Percentiles rank a stretch among this genome's conserved stretches.
phyloP scores from a whole-genome alignment of 2,888 invertebrate genomes.

The Lysandra bellargus region DNA sequence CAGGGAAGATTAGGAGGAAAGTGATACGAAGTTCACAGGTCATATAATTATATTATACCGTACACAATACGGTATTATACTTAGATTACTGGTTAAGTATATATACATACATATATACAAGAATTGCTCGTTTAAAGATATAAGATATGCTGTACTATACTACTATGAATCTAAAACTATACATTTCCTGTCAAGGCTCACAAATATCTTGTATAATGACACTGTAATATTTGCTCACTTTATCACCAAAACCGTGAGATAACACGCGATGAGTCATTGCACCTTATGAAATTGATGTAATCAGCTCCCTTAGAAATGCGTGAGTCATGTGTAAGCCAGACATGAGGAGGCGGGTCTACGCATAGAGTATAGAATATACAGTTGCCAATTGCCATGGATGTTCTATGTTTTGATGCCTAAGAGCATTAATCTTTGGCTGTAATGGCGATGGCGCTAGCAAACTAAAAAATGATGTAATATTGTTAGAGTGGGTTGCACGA shows the following conservation, averaged over 20 bases:
- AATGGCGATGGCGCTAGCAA: too few species aligned
- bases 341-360: slow-evolving; percentile 35
- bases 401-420: background rate
- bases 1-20: too few species aligned
- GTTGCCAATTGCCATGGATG: background rate
- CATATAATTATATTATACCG: too few species aligned
- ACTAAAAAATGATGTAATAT: too few species aligned
- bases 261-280: slow-evolving; percentile 10
- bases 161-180: background rate
- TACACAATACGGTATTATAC: too few species aligned
- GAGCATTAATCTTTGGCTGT: too few species aligned
- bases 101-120: too few species aligned
- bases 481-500: too few species aligned
- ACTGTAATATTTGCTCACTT: slow-evolving; percentile 21
- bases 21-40: too few species aligned
- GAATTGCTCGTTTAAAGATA: too few species aligned
- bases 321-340: slow-evolving; percentile 46
- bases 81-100: background rate
- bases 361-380: slow-evolving; percentile 37
- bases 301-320: slow-evolving; percentile 42
- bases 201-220: slow-evolving; percentile 18
- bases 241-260: slow-evolving; percentile 17
- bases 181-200: background rate
- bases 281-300: slow-evolving; percentile 55
- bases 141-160: too few species aligned